These are phyloP conservation scores for Porphyrio hochstetteri DNA, from an alignment of 2,113 vertebrate species.

Conservation along the genomic window DNA sequence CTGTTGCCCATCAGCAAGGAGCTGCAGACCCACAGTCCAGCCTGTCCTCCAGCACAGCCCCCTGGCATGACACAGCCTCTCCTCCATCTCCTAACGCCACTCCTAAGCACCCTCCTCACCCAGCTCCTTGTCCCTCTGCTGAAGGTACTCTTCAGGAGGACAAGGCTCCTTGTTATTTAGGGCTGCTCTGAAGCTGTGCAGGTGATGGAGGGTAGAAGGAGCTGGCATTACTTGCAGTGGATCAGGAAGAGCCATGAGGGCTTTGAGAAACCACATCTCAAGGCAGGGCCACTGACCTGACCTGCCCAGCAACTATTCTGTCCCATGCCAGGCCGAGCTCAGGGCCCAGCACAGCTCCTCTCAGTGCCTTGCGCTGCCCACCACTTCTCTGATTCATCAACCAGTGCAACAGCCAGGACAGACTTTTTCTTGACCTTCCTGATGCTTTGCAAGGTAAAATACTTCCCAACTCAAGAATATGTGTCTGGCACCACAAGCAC, in stretches of 20 bases:
- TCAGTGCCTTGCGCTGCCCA: fast-evolving
- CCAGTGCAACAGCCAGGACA: not conserved
- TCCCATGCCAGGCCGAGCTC: fast-evolving
- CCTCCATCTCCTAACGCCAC: not conserved
- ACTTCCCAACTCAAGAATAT: not conserved
- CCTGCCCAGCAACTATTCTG: not conserved
- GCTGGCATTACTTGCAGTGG: not conserved
- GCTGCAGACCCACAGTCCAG: not conserved
- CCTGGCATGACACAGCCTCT: not conserved
- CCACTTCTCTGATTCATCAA: not conserved
- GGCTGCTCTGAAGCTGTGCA: not conserved
- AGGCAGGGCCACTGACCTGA: not conserved
- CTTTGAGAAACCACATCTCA: not conserved
- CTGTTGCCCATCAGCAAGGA: not conserved
- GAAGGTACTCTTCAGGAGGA: not conserved
- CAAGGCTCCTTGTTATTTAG: not conserved
- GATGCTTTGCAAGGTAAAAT: not conserved
- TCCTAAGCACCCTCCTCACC: not conserved
- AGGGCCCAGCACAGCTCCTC: not conserved
- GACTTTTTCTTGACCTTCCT: not conserved
- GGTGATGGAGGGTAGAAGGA: not conserved
- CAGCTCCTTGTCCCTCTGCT: not conserved
- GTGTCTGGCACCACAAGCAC: not conserved
- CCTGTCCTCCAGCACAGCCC: not conserved
- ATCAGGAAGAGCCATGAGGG: not conserved